Conservation (phyloP, 1,140 invertebrate genomes). For the Panagrolaimus sp. region DNA sequence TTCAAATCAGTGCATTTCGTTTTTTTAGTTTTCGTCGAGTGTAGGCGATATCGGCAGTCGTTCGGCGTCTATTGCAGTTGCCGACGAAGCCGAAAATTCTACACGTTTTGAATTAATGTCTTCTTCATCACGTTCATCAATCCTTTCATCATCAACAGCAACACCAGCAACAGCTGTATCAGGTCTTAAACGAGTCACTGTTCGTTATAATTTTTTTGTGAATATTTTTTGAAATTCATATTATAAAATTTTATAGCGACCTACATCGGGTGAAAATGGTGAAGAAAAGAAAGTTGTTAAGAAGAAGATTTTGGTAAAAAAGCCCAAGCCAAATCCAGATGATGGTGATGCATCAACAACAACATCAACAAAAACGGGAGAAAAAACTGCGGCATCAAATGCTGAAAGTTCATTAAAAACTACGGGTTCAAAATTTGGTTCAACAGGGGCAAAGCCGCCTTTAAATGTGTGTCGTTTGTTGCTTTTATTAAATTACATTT, state of each 20-base stretch:
- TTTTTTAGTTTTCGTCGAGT: conserved; percentile 11
- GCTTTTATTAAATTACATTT: neutral
- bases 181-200: neutral
- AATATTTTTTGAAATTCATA: neutral
- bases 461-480: conserved; percentile 11
- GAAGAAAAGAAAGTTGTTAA: conserved; percentile 13
- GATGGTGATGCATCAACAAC: neutral
- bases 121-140: conserved; percentile 5
- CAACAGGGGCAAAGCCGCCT: neutral
- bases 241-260: neutral
- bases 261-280: neutral
- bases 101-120: conserved; percentile 7
- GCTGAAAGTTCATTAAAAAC: neutral
- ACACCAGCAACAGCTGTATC: conserved; percentile 1
- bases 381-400: neutral
- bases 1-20: too few relatives aligned
- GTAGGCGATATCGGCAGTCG: conserved; percentile 11
- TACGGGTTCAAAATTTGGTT: neutral
- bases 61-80: neutral
- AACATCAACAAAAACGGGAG: neutral
- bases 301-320: neutral
- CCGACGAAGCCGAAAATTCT: conserved; percentile 5
- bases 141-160: conserved; percentile 2
- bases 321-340: neutral
- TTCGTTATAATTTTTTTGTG: neutral